Base-by-base conservation (phyloP, 2,797 vertebrate genomes). In the Bucorvus abyssinicus region DNA sequence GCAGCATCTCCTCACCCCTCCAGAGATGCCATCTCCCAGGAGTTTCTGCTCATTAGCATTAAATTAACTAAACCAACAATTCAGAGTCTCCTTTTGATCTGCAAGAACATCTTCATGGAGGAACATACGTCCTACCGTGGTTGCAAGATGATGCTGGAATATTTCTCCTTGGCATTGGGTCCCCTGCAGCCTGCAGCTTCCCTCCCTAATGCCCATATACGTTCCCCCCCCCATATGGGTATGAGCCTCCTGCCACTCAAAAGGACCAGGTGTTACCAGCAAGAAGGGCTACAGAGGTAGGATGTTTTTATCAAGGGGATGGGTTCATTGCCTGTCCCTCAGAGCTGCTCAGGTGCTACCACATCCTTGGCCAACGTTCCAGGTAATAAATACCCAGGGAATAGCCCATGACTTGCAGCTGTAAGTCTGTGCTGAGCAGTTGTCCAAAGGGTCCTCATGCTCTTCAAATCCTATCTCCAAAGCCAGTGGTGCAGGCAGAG, bases 151-250 rank as follows among this genome's bases (percentile, higher is more conserved):
- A 44, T 2, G 4, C 50, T 76, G 24, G 65, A 52, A 12, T 74
- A 60, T 69, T 85, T 77, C 23, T 79, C n/a, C 52, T n/a, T 63
- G 13, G 12, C 2, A 0, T 5, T 77, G 30, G 9, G 14, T 74
- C 22, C 14, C 18, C 11, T 27, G 1, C 4, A 64, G 5, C 36
- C 7, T 22, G 23, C 4, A 74, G 8, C 29, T 84, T 90, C 57
- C 32, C 26, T 49, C 26, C 21, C 27, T 38, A 32, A 44, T 0
- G 0, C 30, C 36, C 2, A 0, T 19, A 5, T 27, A 36, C 11
- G 9, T 32, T 30, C 8, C 18, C 26, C 18, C 26, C 7, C 1
- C 14, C 12, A 3, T 8, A 16, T 7, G 40, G 18, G n/a, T 52
- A n/a, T n/a, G 44, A 83, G 17, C 21, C 22, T 90, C 30, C 47